Percentiles rank a stretch among this genome's conserved stretches.
phyloP scores from a whole-genome alignment of 1,140 invertebrate genomes.

The Brevipalpus yothersi region DNA sequence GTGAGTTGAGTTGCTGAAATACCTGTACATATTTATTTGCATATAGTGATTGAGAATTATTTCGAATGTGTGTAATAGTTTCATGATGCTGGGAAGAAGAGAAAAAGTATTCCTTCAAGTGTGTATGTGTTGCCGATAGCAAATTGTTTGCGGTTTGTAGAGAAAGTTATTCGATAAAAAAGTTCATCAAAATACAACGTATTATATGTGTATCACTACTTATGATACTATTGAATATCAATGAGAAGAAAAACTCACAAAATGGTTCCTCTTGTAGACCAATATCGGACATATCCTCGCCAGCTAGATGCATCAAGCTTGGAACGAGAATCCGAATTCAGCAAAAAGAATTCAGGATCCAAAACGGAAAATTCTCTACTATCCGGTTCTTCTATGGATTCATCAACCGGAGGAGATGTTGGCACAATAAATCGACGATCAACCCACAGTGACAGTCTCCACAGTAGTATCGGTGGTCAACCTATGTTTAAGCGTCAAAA shows the following conservation, averaged over 20 bases:
- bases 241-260: neutral
- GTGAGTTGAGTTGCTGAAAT: too few species aligned
- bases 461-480: neutral
- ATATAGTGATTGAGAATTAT: too few species aligned
- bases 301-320: neutral
- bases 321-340: neutral
- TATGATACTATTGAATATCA: neutral
- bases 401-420: neutral
- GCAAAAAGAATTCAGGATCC: neutral
- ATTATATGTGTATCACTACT: too few species aligned
- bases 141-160: too few species aligned
- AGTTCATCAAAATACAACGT: too few species aligned
- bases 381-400: neutral
- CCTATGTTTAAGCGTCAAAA: conserved; percentile 2
- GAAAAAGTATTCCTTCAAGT: too few species aligned
- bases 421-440: neutral
- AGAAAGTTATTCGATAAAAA: too few species aligned
- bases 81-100: too few species aligned
- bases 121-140: too few species aligned
- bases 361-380: neutral
- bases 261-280: neutral
- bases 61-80: too few species aligned
- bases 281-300: neutral
- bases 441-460: neutral
- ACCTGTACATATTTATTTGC: too few species aligned